phyloP scores from a whole-genome alignment of 2,113 vertebrate genomes.

The Excalfactoria chinensis region DNA sequence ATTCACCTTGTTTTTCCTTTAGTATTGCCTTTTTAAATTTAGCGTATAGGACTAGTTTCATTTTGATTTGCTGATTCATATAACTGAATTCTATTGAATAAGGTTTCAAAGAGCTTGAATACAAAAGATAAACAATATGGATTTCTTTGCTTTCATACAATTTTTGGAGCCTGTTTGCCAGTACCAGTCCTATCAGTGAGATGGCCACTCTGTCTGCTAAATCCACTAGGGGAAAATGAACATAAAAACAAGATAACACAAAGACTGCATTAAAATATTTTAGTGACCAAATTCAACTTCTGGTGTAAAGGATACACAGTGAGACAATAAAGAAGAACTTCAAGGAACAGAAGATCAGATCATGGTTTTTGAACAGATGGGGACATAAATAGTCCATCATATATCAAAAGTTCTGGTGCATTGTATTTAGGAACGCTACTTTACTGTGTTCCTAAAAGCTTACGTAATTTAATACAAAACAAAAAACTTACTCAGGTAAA shows the following conservation, averaged over 20 bases:
- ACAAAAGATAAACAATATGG: background rate
- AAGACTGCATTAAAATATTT: constrained; percentile 32
- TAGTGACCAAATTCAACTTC: constrained; percentile 1
- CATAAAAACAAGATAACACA: background rate
- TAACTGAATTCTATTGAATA: background rate
- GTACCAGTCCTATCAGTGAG: background rate
- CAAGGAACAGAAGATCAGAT: constrained; percentile 26
- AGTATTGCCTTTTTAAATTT: background rate
- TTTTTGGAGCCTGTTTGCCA: background rate
- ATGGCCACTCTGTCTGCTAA: background rate
- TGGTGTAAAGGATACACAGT: constrained; percentile 14
- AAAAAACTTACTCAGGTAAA: background rate
- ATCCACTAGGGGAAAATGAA: constrained; percentile 13
- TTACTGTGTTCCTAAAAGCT: constrained; percentile 50
- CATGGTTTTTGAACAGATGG: constrained; percentile 51
- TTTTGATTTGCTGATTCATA: constrained; percentile 7
- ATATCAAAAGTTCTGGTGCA: constrained; percentile 41
- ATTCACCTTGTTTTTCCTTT: background rate
- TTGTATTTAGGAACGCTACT: constrained; percentile 43
- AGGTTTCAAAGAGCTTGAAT: background rate
- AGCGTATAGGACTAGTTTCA: background rate
- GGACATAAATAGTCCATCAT: constrained; percentile 43
- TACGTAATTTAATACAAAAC: background rate
- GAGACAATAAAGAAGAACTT: constrained; percentile 18
- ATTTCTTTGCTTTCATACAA: background rate